phyloP scores from a whole-genome alignment of 2,888 invertebrate genomes.

The Balanococcus diminutus region DNA sequence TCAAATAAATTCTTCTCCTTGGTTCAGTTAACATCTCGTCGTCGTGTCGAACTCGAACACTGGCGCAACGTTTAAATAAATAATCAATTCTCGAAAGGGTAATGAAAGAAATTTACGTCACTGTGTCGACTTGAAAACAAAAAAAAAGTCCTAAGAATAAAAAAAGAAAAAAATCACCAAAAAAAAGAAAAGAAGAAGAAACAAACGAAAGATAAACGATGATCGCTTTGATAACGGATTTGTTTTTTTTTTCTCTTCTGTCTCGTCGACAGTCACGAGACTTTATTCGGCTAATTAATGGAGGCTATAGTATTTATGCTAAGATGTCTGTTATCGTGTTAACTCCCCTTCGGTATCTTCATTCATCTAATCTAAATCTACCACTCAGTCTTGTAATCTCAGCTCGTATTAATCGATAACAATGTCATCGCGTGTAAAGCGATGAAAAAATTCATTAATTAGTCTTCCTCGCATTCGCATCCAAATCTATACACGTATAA shows the following conservation, averaged over 20 bases:
- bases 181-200: neutral
- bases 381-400: neutral
- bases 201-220: neutral
- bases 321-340: neutral
- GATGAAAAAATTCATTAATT: neutral
- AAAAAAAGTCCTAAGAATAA: neutral
- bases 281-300: neutral
- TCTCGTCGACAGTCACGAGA: neutral
- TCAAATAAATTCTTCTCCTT: constrained; percentile 17
- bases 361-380: neutral
- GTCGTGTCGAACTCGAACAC: neutral
- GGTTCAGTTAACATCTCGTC: neutral
- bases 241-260: neutral
- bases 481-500: too few species aligned
- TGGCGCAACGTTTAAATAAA: neutral
- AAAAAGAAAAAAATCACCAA: neutral
- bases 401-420: neutral
- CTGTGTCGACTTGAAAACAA: neutral
- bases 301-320: too few species aligned
- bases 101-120: constrained; percentile 37
- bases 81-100: constrained; percentile 25
- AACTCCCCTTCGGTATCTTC: neutral
- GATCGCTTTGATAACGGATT: neutral
- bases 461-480: too few species aligned
- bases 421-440: neutral